Percentiles rank a stretch among this genome's conserved stretches.
phyloP scores from a whole-genome alignment of 1,140 invertebrate species.

The Thalassaphorura encarpata region DNA sequence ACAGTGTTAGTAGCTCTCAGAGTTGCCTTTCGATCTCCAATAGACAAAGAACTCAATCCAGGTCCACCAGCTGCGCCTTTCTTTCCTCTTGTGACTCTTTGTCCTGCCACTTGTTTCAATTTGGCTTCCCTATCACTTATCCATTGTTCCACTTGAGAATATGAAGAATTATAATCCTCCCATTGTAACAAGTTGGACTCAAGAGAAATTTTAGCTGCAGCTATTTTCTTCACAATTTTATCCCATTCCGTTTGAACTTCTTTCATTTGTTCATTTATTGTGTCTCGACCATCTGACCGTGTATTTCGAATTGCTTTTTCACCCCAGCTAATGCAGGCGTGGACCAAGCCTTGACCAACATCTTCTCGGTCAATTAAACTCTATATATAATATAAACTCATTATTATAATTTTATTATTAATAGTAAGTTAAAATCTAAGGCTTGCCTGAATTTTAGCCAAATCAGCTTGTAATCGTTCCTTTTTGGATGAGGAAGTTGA shows the following conservation, averaged over 20 bases:
- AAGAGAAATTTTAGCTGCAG: slow-evolving; percentile 79
- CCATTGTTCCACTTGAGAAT: slow-evolving; percentile 85
- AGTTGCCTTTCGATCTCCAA: slow-evolving; percentile 74
- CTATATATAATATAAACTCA: slow-evolving; percentile 41
- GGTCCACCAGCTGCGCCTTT: slow-evolving; percentile 35
- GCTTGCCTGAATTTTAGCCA: slow-evolving; percentile 53
- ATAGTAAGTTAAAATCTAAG: background rate
- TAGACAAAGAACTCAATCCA: slow-evolving; percentile 64
- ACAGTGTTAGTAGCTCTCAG: slow-evolving; percentile 85
- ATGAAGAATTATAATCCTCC: slow-evolving; percentile 90
- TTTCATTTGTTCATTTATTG: slow-evolving; percentile 75
- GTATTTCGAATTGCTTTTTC: slow-evolving; percentile 84
- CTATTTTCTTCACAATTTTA: slow-evolving; percentile 78
- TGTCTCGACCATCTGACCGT: slow-evolving; percentile 76
- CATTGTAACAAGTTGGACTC: slow-evolving; percentile 86
- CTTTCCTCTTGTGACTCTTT: slow-evolving; percentile 45
- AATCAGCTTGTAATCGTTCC: slow-evolving; percentile 67
- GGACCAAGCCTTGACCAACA: slow-evolving; percentile 79
- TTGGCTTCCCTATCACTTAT: slow-evolving; percentile 88
- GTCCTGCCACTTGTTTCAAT: slow-evolving; percentile 82
- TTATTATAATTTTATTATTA: background rate
- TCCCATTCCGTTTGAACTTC: slow-evolving; percentile 90
- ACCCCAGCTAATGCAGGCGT: slow-evolving; percentile 79
- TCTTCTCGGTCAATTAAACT: slow-evolving; percentile 72
- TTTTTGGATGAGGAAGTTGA: slow-evolving; percentile 53